These are phyloP conservation scores for Corydoras maculifer DNA, from an alignment of 2,113 vertebrate species.

Conservation along the genomic window DNA sequence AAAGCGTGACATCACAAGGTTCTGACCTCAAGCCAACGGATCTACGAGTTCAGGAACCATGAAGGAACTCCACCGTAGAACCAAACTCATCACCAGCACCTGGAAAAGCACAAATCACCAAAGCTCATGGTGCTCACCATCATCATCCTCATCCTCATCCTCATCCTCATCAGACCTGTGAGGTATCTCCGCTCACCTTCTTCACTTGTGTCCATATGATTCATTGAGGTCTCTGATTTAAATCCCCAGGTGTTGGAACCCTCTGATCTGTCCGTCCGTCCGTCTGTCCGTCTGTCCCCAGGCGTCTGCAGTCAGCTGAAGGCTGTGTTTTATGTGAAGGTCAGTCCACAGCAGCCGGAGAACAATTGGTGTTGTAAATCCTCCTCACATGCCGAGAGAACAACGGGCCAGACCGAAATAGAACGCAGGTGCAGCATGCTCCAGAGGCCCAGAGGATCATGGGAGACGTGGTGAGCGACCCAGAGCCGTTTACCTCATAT, in stretches of 20 bases:
- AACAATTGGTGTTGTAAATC: constrained; percentile 26
- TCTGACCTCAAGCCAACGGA: no score
- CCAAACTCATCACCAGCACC: no score
- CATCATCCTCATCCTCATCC: no score
- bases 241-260: background rate
- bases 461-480: constrained; percentile 2
- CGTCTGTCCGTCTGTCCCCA: background rate
- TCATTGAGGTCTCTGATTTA: no score
- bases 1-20: no score
- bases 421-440: background rate
- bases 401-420: constrained; percentile 17
- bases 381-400: background rate
- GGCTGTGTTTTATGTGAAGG: constrained; percentile 4
- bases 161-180: no score
- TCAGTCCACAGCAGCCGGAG: background rate
- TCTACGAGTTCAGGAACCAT: no score
- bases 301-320: background rate
- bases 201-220: no score
- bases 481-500: background rate
- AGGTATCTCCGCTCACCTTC: no score
- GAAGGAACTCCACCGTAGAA: no score
- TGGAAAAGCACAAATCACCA: no score
- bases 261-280: background rate
- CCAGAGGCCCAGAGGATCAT: constrained; percentile 4
- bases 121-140: no score